Evolutionary conservation across 1,140 invertebrate species (phyloP).

Genomic region (Lucilia cuprina): DNA sequence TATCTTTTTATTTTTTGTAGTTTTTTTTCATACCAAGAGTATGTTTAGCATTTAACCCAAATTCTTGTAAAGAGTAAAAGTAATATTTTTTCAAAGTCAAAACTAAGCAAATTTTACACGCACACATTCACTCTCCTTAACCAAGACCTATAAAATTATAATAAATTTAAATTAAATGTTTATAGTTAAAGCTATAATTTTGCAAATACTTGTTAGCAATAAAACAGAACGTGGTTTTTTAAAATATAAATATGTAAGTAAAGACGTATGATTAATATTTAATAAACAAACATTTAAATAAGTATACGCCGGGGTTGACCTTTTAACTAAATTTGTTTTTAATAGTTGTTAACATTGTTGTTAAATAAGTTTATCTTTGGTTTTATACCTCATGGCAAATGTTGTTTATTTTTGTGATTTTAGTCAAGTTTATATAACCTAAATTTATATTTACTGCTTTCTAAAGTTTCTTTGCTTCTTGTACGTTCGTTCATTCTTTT

Average conservation of each 20-base stretch:
- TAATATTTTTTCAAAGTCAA: conserved; percentile 12
- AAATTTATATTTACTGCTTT: background rate
- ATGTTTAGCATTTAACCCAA: conserved; percentile 5
- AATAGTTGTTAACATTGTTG: background rate
- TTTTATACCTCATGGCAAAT: background rate
- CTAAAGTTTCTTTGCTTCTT: background rate
- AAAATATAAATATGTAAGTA: background rate
- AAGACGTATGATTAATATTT: conserved; percentile 3
- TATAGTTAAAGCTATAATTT: background rate
- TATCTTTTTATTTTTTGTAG: too few relatives aligned
- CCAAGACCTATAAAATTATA: background rate
- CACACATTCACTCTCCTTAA: background rate
- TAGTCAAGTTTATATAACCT: background rate
- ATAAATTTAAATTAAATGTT: background rate
- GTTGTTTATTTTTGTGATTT: background rate
- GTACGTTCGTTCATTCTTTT: background rate
- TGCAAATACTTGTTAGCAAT: background rate
- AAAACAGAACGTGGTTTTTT: background rate
- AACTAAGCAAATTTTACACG: background rate
- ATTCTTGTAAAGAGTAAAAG: background rate
- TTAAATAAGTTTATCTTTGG: background rate
- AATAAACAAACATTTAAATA: background rate
- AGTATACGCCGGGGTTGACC: background rate
- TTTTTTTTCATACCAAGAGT: background rate
- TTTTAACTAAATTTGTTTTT: background rate